Evolutionary conservation across 2,113 vertebrate genomes (phyloP), one percentile per base, ranked within the genome.

Genomic region (Candoia aspera): DNA sequence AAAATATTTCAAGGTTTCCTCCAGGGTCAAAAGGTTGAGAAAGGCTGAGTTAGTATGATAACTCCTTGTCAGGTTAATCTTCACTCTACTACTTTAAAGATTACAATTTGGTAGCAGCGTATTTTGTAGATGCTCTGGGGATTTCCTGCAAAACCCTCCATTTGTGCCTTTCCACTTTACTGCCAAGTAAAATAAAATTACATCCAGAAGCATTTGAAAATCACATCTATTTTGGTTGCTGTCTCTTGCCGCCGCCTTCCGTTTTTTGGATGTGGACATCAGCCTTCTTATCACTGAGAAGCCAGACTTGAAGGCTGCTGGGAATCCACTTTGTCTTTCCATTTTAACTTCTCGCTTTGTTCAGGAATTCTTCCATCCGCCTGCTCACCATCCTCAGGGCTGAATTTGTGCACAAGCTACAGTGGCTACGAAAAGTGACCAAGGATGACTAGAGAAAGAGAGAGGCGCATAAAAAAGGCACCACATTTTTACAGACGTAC

Each of bases 361-460:
- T 84, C 90, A 21, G 17, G 91, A 49, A 91, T 55, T 49, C 88
- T 79, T 91, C 93, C 24, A 64, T 88, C n/a, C 46, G 33, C 9
- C 60, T 57, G 91, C 55, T 84, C n/a, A 8, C 23, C 62, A 58
- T 90, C 87, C 54, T 88, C 8, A 42, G 84, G 21, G 84, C 2
- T 73, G 73, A 90, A 54, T 95, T 91, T 93, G 91, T 90, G 92
- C 92, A 57, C 92, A 57, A 87, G 87, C 29, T 37, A 29, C 21
- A 23, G 83, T 93, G 62, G 9, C 87, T 0, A 1, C 9, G 24
- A 29, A 87, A 93, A 89, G 0, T 0, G 6, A 89, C 58, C 86
- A 59, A 84, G 91, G 92, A 95, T 92, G 37, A 0, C 90, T 91
- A 53, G 1, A 59, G 3, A 1, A 6, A 0, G 91, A 64, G 84